Evolutionary conservation across 1,140 invertebrate species (phyloP), one percentile per base, ranked within the genome.

Genomic region (Tetranychus cinnabarinus): DNA sequence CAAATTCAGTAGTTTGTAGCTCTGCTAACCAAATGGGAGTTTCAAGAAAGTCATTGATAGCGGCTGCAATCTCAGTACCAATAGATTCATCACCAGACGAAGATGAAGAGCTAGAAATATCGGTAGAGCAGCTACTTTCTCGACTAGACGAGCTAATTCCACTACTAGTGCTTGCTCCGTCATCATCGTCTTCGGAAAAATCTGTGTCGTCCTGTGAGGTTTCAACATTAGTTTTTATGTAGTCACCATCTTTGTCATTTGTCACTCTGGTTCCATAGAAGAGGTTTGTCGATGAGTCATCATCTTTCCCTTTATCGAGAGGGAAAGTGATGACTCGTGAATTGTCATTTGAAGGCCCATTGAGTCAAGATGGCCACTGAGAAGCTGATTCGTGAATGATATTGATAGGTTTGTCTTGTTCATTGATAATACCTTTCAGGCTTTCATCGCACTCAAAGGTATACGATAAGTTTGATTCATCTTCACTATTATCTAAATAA

Each of bases 21-120:
- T 64, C 58, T n/a, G 48, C 31, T 5, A 52, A 59, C 63, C 63
- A 64, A 8, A 58, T 15, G 4, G 63, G 60, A 4, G 23, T 50
- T 35, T 62, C 61, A 23, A 64, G 60, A 15, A 64, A 23, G 74
- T 77, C 57, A 74, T 63, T 1, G 79, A 79, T 79, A 80, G 80
- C 46, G 72, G 70, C 12, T 77, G n/a, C 50, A 52, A 52, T 52
- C 31, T n/a, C 31, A 31, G 50, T 23, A n/a, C n/a, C 15, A 52
- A 10, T 33, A 52, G 5, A 4, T 52, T 23, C 31, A 52, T 23
- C 50, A 52, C 15, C n/a, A 2, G n/a, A n/a, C 7, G 31, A 31
- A 2, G 31, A 52, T 33, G 31, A 23, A 52, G 50, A 33, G 31
- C 23, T 6, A 31, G 50, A 52, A 2, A 7, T 23, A 52, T 7